Conservation (phyloP, 2,888 invertebrate genomes). For the Dryomyza anilis region DNA sequence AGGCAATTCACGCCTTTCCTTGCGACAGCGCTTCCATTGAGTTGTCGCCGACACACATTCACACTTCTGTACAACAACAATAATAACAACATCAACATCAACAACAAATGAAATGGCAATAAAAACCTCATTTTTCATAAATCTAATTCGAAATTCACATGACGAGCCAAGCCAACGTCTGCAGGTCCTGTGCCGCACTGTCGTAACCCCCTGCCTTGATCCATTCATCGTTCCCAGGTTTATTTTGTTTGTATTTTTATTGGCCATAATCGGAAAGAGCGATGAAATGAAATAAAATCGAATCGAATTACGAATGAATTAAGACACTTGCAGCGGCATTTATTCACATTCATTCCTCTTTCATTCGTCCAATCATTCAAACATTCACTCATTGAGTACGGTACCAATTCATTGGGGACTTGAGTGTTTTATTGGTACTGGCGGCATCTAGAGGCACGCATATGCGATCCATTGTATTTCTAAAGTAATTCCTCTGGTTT, state of each 20-base stretch:
- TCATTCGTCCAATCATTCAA: neutral
- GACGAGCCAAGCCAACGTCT: neutral
- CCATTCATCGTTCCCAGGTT: conserved; percentile 11
- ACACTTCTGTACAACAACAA: neutral
- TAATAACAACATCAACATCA: neutral
- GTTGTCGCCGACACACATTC: conserved; percentile 1
- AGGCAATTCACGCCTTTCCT: conserved; percentile 15
- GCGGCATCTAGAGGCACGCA: neutral
- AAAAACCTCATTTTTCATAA: neutral
- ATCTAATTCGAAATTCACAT: conserved; percentile 9
- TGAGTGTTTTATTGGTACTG: neutral
- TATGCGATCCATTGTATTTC: neutral
- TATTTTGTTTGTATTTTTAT: conserved; percentile 11
- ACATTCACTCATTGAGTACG: neutral
- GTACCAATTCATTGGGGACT: conserved; percentile 6
- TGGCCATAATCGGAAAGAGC: neutral
- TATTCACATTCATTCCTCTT: no score
- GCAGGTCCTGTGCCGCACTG: neutral
- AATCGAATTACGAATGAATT: conserved; percentile 11
- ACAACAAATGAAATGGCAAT: neutral
- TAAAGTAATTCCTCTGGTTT: neutral
- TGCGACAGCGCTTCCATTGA: neutral
- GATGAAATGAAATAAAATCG: neutral
- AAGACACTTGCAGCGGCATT: conserved; percentile 1
- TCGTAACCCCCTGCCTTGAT: conserved; percentile 11